Base-by-base conservation (phyloP, 2,113 vertebrate genomes). In the Taurulus bubalis region DNA sequence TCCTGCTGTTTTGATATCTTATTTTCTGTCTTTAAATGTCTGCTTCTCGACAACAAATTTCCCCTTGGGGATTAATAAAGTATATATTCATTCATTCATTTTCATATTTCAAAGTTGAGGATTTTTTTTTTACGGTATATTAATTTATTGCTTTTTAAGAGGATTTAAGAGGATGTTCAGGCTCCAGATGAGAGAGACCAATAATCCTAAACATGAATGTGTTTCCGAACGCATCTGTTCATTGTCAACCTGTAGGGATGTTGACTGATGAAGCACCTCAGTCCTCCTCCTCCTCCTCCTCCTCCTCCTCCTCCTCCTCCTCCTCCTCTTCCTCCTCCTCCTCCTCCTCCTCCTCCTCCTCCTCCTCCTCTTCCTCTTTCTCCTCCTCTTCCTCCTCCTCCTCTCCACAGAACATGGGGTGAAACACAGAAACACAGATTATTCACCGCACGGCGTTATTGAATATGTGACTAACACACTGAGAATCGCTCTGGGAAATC, bases 401-500 rank as follows among this genome's bases (percentile, higher is more conserved):
- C 30, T 32, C 45, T 24, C 63, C 14, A 10, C 68, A 42, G 76
- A 89, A 89, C 77, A 84, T 56, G 40, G 2, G 40, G 40, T 12
- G 40, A 56, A 79, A 87, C 84, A 85, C 77, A 58, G 90, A 87
- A 93, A 90, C 88, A 88, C 88, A 93, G 92, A 94, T 94, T 93
- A 94, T 92, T 94, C 93, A 93, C 87, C 32, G 85, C 36, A 75
- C 75, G 10, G 56, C 79, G 87, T 94, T 95, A 95, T 95, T 94
- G 93, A 94, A 94, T 94, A 94, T 93, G 90, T 94, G 93, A 93
- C 92, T 94, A 94, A 94, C 90, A 92, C 93, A 91, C 71, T 91
- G 91, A 90, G 94, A 94, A 90, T 91, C 85, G 91, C 90, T 94
- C 85, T 89, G 91, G 92, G 91, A 94, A 94, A 94, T 94, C 93